Base-by-base conservation (phyloP, 2,113 vertebrate species). In the Microcebus tavaratra region DNA sequence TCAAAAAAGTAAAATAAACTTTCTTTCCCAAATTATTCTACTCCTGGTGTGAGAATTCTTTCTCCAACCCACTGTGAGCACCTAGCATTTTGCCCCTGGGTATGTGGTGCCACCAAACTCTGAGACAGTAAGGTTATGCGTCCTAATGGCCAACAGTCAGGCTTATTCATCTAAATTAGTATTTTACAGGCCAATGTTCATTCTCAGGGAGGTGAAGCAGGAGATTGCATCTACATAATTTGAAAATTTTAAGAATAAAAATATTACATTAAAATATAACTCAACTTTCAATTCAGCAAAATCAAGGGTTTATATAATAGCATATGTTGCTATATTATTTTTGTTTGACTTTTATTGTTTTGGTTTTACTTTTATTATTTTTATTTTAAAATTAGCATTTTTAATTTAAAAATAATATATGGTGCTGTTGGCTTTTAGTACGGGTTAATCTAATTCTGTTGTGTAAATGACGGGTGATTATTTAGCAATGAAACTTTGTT, bases 351-450 rank as follows among this genome's bases (percentile, higher is more conserved):
- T 97, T 55, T 29, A 86, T 53, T 81, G 75, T 75, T 55, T 18
- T 55, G 17, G 15, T 55, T 96, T 94, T 18, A 89, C 10, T 79
- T 96, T 67, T 29, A 90, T 59, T 73, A 81, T 76, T 96, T 94
- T 59, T 82, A 81, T 76, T 94, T 94, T 86, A 68, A 94, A 92
- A 73, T 91, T 85, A 76, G 12, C 14, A 57, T 68, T 96, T 95
- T 92, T 57, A 48, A 95, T 93, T 91, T 91, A 80, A 81, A 97
- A 83, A 25, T 70, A 79, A 48, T 81, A 90, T 36, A 73, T 75
- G 39, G 8, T 83, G 17, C 6, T 50, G 7, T 48, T 81, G 36
- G 29, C 21, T 90, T 79, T 85, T 88, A 80, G 65, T 81, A 88
- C 17, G 81, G 6, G 13, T 61, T 87, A 80, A 80, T 86, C 14